Base-by-base conservation (phyloP, 2,113 vertebrate genomes). In the Dolichallabes microphthalmus region DNA sequence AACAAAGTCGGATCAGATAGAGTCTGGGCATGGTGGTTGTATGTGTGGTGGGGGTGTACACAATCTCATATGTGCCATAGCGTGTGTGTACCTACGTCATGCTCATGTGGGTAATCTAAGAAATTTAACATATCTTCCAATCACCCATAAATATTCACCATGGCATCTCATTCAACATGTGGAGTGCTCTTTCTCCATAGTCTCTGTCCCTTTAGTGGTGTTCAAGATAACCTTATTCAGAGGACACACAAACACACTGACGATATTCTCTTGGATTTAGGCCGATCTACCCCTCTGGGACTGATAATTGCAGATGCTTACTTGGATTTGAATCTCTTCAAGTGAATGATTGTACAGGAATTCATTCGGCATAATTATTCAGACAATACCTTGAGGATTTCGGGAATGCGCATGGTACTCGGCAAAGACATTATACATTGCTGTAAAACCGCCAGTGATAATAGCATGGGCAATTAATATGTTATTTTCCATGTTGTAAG, bases 51-150 rank as follows among this genome's bases (percentile, higher is more conserved):
- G 84, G 55, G 39, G n/a, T 60, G 39, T 87, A n/a, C 27, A 78
- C 53, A 58, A 30, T 71, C 9, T 76, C 22, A 64, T 52, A 73
- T 61, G 35, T 64, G 58, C 25, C 84, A 86, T 61, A 68, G 80
- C 80, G 76, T 85, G 63, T 87, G 85, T 57, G 32, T 74, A 71
- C 61, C n/a, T 39, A 86, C 66, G 27, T n/a, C 82, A 75, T 84
- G 71, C 82, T 61, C 80, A 88, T 86, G 85, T 78, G 88, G 82
- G 86, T 90, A 89, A 90, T 86, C 81, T 81, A 82, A 87, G 76
- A 87, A 76, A 85, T 88, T 87, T 90, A 89, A 57, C 30, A 53
- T 85, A 85, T 90, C 85, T 85, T 69, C 35, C 63, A 88, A 86
- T 90, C 75, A 39, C 35, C 57, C 83, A 87, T 85, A 85, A 88